Conservation (phyloP, 1,140 invertebrate species). For the Drosophila jambulina region DNA sequence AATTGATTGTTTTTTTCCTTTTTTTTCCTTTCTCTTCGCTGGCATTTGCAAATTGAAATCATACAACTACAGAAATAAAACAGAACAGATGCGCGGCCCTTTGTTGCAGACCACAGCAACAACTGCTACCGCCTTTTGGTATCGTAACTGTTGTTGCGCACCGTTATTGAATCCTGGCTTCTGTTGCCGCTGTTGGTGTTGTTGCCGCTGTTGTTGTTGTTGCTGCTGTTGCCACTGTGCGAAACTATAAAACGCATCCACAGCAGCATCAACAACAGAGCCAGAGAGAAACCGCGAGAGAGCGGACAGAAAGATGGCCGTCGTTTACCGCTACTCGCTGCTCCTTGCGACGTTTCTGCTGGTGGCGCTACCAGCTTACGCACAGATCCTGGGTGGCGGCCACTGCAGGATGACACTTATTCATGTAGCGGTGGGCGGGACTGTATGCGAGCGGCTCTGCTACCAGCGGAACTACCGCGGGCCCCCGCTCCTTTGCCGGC, state of each 20-base stretch:
- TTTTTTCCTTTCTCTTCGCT: slow-evolving; percentile 9
- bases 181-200: slow-evolving; percentile 10
- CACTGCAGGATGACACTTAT: slow-evolving; percentile 13
- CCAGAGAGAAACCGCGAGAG: not conserved
- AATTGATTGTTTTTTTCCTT: slow-evolving; percentile 57
- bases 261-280: not conserved
- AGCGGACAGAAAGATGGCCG: slow-evolving; percentile 1
- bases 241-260: slow-evolving; percentile 30
- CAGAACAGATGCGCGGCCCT: slow-evolving; percentile 28
- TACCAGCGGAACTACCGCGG: slow-evolving; percentile 20
- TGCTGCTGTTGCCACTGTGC: not conserved
- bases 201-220: slow-evolving; percentile 11
- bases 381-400: slow-evolving; percentile 24
- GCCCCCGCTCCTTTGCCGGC: slow-evolving; percentile 21
- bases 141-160: slow-evolving; percentile 11
- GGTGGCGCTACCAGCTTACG: too few species aligned
- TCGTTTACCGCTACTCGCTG: not conserved
- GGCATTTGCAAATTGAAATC: slow-evolving; percentile 51
- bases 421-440: slow-evolving; percentile 5
- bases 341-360: not conserved
- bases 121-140: slow-evolving; percentile 23
- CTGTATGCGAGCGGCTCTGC: slow-evolving; percentile 33
- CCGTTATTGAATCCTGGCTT: slow-evolving; percentile 10
- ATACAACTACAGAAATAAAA: slow-evolving; percentile 1
- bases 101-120: slow-evolving; percentile 26